Percentiles rank a stretch among this genome's conserved stretches.
phyloP scores from a whole-genome alignment of 2,888 invertebrate species.

The Gortyna flavago region DNA sequence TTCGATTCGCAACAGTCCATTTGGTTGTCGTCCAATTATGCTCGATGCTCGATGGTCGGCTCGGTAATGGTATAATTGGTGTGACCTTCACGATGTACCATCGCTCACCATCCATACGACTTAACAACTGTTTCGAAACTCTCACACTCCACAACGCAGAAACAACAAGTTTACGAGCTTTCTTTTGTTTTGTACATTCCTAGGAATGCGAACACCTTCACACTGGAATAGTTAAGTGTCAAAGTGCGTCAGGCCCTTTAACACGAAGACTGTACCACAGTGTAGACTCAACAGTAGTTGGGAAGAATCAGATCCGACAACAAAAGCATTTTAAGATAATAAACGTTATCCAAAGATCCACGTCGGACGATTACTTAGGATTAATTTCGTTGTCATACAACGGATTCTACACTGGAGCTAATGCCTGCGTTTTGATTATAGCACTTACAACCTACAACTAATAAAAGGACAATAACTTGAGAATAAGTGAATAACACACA shows the following conservation, averaged over 20 bases:
- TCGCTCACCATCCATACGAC: constrained; percentile 37
- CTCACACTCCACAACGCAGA: constrained; percentile 23
- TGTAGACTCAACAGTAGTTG: background rate
- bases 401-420: background rate
- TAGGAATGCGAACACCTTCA: background rate
- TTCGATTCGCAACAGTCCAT: constrained; percentile 65
- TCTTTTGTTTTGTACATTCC: constrained; percentile 3
- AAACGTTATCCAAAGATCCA: background rate
- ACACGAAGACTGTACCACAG: background rate
- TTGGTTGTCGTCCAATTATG: constrained; percentile 63
- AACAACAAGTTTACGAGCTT: background rate
- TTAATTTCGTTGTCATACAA: background rate
- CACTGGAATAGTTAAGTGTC: background rate
- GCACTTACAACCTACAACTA: background rate
- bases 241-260: background rate
- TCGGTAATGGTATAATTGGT: constrained; percentile 64
- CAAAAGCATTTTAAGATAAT: background rate
- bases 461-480: background rate
- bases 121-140: constrained; percentile 53
- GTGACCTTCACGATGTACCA: constrained; percentile 55
- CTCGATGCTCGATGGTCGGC: constrained; percentile 37
- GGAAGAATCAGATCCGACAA: background rate
- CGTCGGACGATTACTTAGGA: background rate
- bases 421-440: background rate
- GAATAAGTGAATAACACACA: background rate